Conservation (phyloP, 2,888 invertebrate species). For the Frankliniella intonsa region DNA sequence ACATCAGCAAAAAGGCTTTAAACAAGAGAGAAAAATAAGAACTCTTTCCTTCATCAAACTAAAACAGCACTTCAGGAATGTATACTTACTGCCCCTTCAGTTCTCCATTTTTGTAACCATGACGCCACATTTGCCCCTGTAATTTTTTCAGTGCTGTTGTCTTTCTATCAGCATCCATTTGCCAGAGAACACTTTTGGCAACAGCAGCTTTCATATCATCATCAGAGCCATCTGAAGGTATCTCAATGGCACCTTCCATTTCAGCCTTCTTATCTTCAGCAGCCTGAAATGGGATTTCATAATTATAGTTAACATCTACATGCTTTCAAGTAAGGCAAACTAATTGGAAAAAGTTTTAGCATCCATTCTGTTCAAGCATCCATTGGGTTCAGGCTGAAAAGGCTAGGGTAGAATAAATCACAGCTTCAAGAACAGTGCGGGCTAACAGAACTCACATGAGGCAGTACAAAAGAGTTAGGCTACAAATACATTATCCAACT, state of each 20-base stretch:
- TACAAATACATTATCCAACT: neutral
- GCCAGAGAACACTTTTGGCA: constrained; percentile 68
- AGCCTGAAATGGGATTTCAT: constrained; percentile 43
- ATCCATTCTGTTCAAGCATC: neutral
- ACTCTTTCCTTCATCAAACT: constrained; percentile 24
- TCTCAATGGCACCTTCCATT: constrained; percentile 54
- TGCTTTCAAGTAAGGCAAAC: neutral
- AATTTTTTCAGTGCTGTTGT: constrained; percentile 74
- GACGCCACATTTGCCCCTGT: constrained; percentile 87
- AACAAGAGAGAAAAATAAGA: constrained; percentile 39
- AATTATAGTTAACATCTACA: neutral
- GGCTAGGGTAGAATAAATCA: too few species aligned
- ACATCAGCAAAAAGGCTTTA: constrained; percentile 86
- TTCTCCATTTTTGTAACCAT: constrained; percentile 72
- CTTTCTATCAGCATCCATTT: constrained; percentile 78
- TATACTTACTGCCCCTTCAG: constrained; percentile 83
- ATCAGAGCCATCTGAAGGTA: constrained; percentile 52
- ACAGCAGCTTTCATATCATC: constrained; percentile 58
- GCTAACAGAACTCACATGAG: neutral
- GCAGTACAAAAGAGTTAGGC: neutral
- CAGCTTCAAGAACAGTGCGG: neutral
- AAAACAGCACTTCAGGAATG: constrained; percentile 25
- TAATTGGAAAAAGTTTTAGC: neutral
- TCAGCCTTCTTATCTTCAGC: constrained; percentile 55
- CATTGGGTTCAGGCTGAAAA: neutral